A percentile compares a stretch with the other conserved stretches of the same genome.
These are phyloP conservation scores for Pyrgus malvae DNA, from an alignment of 2,888 invertebrate species.

Conservation along the genomic window DNA sequence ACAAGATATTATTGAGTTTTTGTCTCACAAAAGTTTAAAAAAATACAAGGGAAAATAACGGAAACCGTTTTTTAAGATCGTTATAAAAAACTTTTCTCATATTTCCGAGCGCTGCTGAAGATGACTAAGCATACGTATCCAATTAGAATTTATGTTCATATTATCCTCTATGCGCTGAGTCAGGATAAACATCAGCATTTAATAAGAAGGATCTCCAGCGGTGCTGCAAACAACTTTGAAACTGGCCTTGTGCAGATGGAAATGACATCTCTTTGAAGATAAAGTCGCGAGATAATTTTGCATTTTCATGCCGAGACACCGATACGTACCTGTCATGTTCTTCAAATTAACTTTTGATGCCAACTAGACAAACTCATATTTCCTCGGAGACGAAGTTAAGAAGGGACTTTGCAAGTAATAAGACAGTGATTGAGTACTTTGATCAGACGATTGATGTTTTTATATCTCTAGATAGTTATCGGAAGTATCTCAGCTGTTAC, in stretches of 20 bases:
- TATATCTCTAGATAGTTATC: too few relatives aligned
- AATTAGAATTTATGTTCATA: conserved; percentile 53
- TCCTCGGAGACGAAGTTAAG: conserved; percentile 6
- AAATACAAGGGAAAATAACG: not conserved
- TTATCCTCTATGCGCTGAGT: conserved; percentile 49
- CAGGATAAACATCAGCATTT: conserved; percentile 64
- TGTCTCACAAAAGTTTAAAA: too few relatives aligned
- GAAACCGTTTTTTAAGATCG: conserved; percentile 3
- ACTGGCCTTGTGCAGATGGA: conserved; percentile 71
- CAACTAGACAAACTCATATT: conserved; percentile 51
- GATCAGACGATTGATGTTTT: not conserved
- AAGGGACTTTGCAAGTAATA: not conserved
- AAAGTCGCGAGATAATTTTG: conserved; percentile 78
- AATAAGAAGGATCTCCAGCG: conserved; percentile 62
- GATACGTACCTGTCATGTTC: conserved; percentile 63
- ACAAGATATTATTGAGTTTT: too few relatives aligned
- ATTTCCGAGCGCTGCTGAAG: conserved; percentile 2
- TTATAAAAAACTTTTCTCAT: conserved; percentile 1
- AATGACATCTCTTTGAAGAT: conserved; percentile 81
- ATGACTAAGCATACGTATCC: conserved; percentile 29
- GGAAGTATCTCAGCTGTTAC: too few relatives aligned
- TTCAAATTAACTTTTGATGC: conserved; percentile 72
- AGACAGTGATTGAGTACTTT: conserved; percentile 12
- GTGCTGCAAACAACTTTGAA: conserved; percentile 72
- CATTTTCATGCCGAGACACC: conserved; percentile 71